These are phyloP conservation scores for Morpho helenor DNA, from an alignment of 2,888 invertebrate species.

Conservation along the genomic window DNA sequence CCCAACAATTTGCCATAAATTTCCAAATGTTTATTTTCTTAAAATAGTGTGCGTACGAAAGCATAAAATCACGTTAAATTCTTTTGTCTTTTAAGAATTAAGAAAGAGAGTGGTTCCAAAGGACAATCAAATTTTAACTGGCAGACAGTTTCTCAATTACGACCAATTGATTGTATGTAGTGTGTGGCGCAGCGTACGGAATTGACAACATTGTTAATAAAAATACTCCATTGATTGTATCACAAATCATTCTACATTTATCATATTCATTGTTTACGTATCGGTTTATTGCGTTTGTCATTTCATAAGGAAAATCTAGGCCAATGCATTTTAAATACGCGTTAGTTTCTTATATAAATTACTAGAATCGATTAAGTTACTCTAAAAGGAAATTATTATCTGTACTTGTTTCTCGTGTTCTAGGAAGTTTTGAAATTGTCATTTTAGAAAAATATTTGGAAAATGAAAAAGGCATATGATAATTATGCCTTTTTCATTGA, in stretches of 20 bases:
- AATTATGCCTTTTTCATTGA: no score
- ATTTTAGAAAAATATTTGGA: no score
- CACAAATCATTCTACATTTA: constrained; percentile 19
- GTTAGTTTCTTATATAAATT: background rate
- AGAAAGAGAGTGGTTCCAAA: constrained; percentile 14
- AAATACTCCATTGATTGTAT: constrained; percentile 26
- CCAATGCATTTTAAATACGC: constrained; percentile 7
- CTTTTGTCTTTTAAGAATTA: no score
- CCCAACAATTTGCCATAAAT: no score
- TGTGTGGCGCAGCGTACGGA: constrained; percentile 34
- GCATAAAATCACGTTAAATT: no score
- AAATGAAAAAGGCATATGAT: no score
- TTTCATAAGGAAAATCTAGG: constrained; percentile 16
- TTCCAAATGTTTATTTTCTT: no score
- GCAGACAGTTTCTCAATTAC: constrained; percentile 55
- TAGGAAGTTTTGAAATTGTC: no score
- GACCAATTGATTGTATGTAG: constrained; percentile 58
- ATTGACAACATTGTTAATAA: constrained; percentile 32
- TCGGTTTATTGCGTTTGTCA: constrained; percentile 14
- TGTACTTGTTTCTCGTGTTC: no score
- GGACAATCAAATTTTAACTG: constrained; percentile 22
- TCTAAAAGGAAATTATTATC: no score
- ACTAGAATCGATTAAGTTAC: no score
- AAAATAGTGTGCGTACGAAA: no score
- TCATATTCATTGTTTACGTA: constrained; percentile 12